phyloP scores from a whole-genome alignment of 2,888 invertebrate species.

The Tetanocera ferruginea region DNA sequence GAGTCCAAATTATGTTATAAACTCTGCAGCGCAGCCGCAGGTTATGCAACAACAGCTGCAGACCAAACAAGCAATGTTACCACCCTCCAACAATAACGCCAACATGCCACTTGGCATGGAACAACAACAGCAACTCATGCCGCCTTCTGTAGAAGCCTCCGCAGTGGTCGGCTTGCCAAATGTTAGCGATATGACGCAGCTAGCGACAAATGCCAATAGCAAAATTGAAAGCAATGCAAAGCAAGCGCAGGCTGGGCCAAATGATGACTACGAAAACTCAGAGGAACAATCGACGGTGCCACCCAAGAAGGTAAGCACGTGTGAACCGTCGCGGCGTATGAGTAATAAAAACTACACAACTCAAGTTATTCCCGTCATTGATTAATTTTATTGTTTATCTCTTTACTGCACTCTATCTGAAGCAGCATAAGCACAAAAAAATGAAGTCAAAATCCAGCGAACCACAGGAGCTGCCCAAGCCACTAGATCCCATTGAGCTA shows the following conservation, averaged over 20 bases:
- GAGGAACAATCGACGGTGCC: constrained; percentile 65
- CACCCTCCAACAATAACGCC: neutral
- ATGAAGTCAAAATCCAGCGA: constrained; percentile 52
- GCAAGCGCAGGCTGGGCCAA: constrained; percentile 32
- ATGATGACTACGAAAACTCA: constrained; percentile 60
- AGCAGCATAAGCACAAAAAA: constrained; percentile 64
- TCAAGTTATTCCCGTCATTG: neutral
- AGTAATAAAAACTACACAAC: neutral
- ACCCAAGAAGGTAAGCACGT: constrained; percentile 59
- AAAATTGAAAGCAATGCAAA: neutral
- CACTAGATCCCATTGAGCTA: constrained; percentile 55
- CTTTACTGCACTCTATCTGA: constrained; percentile 46
- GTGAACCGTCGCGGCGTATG: neutral
- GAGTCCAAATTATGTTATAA: constrained; percentile 39
- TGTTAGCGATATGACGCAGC: neutral
- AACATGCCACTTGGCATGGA: constrained; percentile 29
- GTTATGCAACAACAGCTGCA: constrained; percentile 16
- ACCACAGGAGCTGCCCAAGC: constrained; percentile 38
- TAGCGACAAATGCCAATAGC: neutral
- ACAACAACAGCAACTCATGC: constrained; percentile 32
- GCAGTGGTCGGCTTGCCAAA: constrained; percentile 17
- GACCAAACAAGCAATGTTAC: constrained; percentile 13
- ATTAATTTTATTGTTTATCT: neutral
- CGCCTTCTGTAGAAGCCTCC: constrained; percentile 17
- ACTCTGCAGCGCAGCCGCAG: constrained; percentile 34